Evolutionary conservation across 1,140 invertebrate genomes (phyloP).

Genomic region (Theocolax elegans): DNA sequence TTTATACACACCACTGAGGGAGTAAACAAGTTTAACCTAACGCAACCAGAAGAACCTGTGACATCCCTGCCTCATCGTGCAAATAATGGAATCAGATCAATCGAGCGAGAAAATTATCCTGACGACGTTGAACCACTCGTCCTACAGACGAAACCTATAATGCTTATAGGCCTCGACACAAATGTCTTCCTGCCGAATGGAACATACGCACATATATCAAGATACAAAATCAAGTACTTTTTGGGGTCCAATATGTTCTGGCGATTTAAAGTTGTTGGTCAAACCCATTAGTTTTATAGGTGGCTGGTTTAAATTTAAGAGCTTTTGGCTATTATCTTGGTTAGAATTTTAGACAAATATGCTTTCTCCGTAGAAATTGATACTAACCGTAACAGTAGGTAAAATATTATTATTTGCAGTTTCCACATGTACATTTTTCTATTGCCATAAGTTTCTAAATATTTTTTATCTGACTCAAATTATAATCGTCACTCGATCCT

Average conservation of each 20-base stretch:
- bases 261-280: neutral
- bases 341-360: no score
- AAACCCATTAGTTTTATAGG: neutral
- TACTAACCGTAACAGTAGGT: no score
- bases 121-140: neutral
- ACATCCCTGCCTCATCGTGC: neutral
- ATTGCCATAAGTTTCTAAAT: no score
- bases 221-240: neutral
- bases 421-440: no score
- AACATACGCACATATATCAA: no score
- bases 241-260: neutral
- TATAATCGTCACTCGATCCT: no score
- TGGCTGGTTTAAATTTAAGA: neutral
- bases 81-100: conserved; percentile 23
- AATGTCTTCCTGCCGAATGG: neutral
- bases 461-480: no score
- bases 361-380: no score
- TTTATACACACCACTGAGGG: neutral
- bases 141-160: neutral
- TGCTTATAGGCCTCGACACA: conserved; percentile 1
- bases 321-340: no score
- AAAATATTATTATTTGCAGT: no score
- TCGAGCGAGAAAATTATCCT: conserved; percentile 2
- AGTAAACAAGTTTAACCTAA: conserved; percentile 11
- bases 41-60: neutral